Conservation (phyloP, 2,797 vertebrate genomes). For the Natrix natrix region DNA sequence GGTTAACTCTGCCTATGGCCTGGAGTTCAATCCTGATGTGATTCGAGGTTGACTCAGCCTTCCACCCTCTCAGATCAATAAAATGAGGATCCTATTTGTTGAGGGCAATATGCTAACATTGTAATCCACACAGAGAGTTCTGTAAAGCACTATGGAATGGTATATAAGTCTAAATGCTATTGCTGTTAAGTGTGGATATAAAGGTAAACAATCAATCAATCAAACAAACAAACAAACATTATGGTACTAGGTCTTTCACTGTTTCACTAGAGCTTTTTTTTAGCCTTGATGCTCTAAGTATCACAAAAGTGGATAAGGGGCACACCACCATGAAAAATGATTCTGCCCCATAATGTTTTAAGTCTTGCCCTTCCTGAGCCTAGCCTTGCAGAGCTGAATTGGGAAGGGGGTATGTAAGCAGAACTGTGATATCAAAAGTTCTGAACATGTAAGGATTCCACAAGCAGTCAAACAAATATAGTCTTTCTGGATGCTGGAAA, state of each 20-base stretch:
- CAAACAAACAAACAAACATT: not conserved
- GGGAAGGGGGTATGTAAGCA: not conserved
- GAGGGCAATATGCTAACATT: not conserved
- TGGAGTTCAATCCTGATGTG: not conserved
- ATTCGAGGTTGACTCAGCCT: not conserved
- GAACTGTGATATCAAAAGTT: not conserved
- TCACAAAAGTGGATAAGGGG: not conserved
- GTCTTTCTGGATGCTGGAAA: not conserved
- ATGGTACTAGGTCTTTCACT: not conserved
- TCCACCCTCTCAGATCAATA: not conserved
- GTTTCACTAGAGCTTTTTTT: not conserved
- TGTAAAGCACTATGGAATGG: not conserved
- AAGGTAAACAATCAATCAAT: not conserved
- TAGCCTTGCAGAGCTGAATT: not conserved
- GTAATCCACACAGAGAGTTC: not conserved
- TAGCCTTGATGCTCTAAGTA: not conserved
- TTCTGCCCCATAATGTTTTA: not conserved
- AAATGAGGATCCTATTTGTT: not conserved
- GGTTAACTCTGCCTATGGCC: not conserved
- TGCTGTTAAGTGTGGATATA: not conserved
- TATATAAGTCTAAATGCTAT: not conserved
- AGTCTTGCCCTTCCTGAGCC: not conserved
- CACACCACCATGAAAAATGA: not conserved
- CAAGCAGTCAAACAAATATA: not conserved
- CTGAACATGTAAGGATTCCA: not conserved